Percentiles rank a stretch among this genome's conserved stretches.
phyloP scores from a whole-genome alignment of 2,888 invertebrate species.

The Mimachlamys varia region DNA sequence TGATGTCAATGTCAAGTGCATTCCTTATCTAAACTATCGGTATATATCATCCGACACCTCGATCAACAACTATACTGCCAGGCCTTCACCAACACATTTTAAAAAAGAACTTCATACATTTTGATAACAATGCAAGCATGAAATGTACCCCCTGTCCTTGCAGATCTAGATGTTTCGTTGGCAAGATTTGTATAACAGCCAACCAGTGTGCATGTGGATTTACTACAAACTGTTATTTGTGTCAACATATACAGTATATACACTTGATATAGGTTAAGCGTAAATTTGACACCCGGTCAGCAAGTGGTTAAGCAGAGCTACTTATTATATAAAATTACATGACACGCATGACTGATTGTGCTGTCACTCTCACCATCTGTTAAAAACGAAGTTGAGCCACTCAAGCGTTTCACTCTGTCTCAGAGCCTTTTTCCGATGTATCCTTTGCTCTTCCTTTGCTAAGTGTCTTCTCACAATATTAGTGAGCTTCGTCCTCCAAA shows the following conservation, averaged over 20 bases:
- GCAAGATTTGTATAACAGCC: too few relatives aligned
- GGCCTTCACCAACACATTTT: too few relatives aligned
- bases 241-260: too few relatives aligned
- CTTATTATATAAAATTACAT: background rate
- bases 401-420: conserved; percentile 83
- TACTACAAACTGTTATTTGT: background rate
- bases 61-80: too few relatives aligned
- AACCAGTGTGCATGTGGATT: too few relatives aligned
- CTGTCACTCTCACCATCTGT: conserved; percentile 81
- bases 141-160: too few relatives aligned
- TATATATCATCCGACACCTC: too few relatives aligned
- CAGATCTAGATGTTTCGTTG: too few relatives aligned
- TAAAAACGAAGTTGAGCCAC: conserved; percentile 84
- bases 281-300: conserved; percentile 4
- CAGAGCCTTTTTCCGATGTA: conserved; percentile 82
- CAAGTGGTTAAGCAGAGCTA: background rate
- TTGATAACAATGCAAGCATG: too few relatives aligned
- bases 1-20: too few relatives aligned
- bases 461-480: conserved; percentile 73
- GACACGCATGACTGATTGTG: background rate
- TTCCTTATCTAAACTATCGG: too few relatives aligned
- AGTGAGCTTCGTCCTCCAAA: conserved; percentile 77
- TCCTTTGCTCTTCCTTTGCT: conserved; percentile 75
- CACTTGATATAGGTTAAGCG: background rate
- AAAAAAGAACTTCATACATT: too few relatives aligned